Percentiles rank a stretch among this genome's conserved stretches.
Conservation (phyloP, 2,888 invertebrate species). For the Orgyia antiqua region DNA sequence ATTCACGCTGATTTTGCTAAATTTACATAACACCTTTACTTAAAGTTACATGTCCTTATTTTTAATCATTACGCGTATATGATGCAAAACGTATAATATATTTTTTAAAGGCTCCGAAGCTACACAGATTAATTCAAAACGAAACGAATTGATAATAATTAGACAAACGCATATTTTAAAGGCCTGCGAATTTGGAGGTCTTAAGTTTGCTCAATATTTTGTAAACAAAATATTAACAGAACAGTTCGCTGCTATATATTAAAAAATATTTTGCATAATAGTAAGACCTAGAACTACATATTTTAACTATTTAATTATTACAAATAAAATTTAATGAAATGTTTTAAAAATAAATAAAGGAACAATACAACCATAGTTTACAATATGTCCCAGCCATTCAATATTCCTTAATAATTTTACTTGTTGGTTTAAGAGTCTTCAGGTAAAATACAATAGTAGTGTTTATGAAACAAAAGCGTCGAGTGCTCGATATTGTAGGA, state of each 20-base stretch:
- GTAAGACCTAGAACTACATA: too few species aligned
- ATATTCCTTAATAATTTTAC: slow-evolving; percentile 23
- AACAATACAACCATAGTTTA: too few species aligned
- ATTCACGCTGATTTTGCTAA: slow-evolving; percentile 27
- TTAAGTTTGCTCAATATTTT: slow-evolving; percentile 36
- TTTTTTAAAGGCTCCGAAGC: too few species aligned
- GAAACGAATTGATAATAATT: neutral
- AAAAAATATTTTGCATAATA: too few species aligned
- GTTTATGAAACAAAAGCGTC: slow-evolving; percentile 58
- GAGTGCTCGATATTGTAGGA: slow-evolving; percentile 53
- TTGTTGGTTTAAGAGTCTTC: slow-evolving; percentile 23
- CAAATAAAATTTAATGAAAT: too few species aligned
- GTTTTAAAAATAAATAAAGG: too few species aligned
- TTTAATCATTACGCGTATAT: too few species aligned
- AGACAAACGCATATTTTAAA: too few species aligned
- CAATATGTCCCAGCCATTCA: slow-evolving; percentile 27
- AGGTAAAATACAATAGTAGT: slow-evolving; percentile 36
- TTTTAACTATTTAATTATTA: too few species aligned
- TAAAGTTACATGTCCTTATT: slow-evolving; percentile 5
- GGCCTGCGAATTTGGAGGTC: slow-evolving; percentile 32
- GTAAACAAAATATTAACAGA: too few species aligned
- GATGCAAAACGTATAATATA: too few species aligned
- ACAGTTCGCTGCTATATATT: too few species aligned
- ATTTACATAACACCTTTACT: slow-evolving; percentile 18
- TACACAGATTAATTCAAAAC: neutral